phyloP scores from a whole-genome alignment of 2,113 vertebrate genomes.

The Neofelis nebulosa region DNA sequence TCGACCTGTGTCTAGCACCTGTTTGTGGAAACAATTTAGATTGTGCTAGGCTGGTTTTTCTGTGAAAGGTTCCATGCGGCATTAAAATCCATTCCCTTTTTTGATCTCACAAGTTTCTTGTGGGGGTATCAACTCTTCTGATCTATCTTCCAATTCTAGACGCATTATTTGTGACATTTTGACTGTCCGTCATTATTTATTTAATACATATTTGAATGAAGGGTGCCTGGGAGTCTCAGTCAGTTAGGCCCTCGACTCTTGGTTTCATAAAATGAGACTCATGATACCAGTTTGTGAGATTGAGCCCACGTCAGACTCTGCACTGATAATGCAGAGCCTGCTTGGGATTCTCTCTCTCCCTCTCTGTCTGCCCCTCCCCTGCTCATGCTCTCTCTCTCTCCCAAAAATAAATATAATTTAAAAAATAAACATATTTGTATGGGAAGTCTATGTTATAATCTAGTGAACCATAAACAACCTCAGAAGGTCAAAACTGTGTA shows the following conservation, averaged over 20 bases:
- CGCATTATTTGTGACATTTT: neutral
- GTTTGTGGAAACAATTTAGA: neutral
- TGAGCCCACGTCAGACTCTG: no score
- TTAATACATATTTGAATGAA: neutral
- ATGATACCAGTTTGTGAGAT: no score
- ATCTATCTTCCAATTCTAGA: neutral
- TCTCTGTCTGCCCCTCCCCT: no score
- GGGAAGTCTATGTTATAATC: neutral
- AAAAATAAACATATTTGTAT: neutral
- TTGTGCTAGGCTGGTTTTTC: no score
- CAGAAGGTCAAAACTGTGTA: neutral
- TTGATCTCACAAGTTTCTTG: neutral
- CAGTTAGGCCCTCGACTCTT: no score
- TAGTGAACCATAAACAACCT: neutral
- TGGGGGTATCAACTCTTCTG: neutral
- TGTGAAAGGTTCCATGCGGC: fast-evolving
- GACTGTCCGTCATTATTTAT: neutral
- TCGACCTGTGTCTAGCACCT: no score
- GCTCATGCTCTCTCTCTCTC: no score
- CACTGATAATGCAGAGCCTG: no score
- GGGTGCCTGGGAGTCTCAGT: no score
- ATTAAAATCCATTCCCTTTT: neutral
- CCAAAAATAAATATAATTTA: neutral
- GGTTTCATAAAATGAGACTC: no score
- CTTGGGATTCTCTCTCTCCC: no score